These are phyloP conservation scores for Eristalis arbustorum DNA, from an alignment of 2,888 invertebrate genomes.

Conservation along the genomic window DNA sequence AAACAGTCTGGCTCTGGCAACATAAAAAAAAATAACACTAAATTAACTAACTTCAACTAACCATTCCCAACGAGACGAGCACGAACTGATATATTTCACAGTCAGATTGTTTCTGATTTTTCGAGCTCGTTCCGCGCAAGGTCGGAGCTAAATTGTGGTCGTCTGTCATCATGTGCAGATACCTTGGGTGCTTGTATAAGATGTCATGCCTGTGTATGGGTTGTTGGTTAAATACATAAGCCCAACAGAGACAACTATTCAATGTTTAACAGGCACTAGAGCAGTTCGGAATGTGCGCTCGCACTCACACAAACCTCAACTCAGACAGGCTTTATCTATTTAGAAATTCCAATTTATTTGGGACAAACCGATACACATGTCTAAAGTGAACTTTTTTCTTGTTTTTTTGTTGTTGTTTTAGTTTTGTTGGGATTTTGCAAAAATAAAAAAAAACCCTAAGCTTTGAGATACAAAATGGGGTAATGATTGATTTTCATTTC, in stretches of 20 bases:
- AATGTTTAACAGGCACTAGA: conserved; percentile 15
- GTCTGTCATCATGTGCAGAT: conserved; percentile 69
- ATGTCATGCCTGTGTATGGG: neutral
- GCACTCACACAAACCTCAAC: neutral
- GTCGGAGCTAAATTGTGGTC: conserved; percentile 72
- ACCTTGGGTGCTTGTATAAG: conserved; percentile 39
- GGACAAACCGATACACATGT: conserved; percentile 66
- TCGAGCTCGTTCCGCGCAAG: conserved; percentile 74
- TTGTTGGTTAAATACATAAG: conserved; percentile 8
- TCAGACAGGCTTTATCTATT: conserved; percentile 54
- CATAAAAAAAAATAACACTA: conserved; percentile 38
- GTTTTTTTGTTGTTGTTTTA: conserved; percentile 2
- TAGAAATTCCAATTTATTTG: conserved; percentile 67
- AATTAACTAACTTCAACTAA: conserved; percentile 58
- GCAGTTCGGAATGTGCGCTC: neutral
- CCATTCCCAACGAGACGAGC: conserved; percentile 62
- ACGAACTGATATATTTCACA: conserved; percentile 74
- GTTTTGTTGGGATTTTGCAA: neutral
- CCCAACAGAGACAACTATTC: neutral
- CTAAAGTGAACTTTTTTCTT: conserved; percentile 14
- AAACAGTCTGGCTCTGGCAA: conserved; percentile 3
- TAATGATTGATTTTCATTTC: conserved; percentile 25
- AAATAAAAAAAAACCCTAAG: neutral
- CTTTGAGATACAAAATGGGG: conserved; percentile 67
- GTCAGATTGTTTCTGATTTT: conserved; percentile 73